Evolutionary conservation across 1,140 invertebrate genomes (phyloP), one percentile per base, ranked within the genome.

Genomic region (Mizuhopecten yessoensis): DNA sequence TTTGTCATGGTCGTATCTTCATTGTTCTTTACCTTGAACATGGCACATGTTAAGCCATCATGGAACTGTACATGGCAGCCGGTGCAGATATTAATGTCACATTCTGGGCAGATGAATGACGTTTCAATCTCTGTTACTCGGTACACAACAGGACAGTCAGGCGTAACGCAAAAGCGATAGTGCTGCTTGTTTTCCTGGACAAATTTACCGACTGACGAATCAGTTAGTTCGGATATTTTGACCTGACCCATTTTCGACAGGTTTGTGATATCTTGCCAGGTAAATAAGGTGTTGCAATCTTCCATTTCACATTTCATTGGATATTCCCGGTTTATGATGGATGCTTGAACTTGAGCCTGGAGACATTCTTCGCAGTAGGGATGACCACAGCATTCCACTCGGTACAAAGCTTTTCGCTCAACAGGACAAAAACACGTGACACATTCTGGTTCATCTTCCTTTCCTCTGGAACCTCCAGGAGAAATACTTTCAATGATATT

Each of bases 331-430:
- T 57, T 90, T 7, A 88, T 75, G 0, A 94, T 75, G 13, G 92
- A 88, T 45, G 87, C 89, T 33, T 91, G 86, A 29, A 95, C 45
- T 89, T 94, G 93, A 13, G 90, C 86, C 20, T 91, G 89, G 13
- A 95, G 20, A 88, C 96, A 96, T 23, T 91, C 93, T 7, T 89
- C 86, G 87, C 96, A 96, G 49, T 95, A 96, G 13, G 94, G 39
- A 91, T 96, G 96, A 0, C 95, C 96, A 93, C 96, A 96, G 0
- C 57, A 88, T 89, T 96, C 94, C 23, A 96, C 90, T 23, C 94
- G 92, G 75, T 94, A 94, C 49, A 95, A 86, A 7, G 94, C 93
- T 10, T 57, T 88, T 33, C 88, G 89, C 1, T 95, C 95, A 1
- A 96, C 90, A 34, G 94, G 92, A 89, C 91, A 93, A 34, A 95